phyloP scores from a whole-genome alignment of 1,140 invertebrate genomes.

The roundworm (Caenorhabditis elegans) region WBcel235 BX284603.4:11289501-11290000 shows the following conservation, averaged over 20 bases:
- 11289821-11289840: background rate
- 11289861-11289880: too few species aligned
- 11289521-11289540: conserved; percentile 4
- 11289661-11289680: background rate
- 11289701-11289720: background rate
- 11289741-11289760: background rate
- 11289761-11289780: background rate
- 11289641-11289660: background rate
- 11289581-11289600: background rate
- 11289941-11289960: too few species aligned
- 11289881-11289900: too few species aligned
- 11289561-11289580: background rate
- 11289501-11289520: conserved; percentile 9
- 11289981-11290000: too few species aligned
- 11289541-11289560: conserved; percentile 4
- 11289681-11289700: background rate
- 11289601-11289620: conserved; percentile 1
- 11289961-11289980: too few species aligned
- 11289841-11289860: too few species aligned
- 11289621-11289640: background rate
- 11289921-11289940: too few species aligned
- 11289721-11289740: background rate
- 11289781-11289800: background rate
- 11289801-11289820: background rate
- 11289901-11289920: too few species aligned